Evolutionary conservation across 2,888 invertebrate genomes (phyloP).

Genomic region (Bellardia bayeri): DNA sequence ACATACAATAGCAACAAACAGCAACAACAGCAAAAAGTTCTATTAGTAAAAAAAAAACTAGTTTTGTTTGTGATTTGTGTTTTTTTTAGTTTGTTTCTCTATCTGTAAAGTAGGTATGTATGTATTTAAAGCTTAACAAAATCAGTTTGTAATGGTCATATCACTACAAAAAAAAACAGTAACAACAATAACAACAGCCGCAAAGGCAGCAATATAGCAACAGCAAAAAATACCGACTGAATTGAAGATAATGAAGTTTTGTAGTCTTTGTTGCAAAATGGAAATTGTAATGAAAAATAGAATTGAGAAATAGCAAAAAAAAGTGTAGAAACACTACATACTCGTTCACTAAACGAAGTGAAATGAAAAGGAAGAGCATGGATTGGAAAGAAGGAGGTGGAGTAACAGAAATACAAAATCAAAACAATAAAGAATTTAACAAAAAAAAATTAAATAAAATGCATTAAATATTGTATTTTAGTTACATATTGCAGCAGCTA

Average conservation of each 20-base stretch:
- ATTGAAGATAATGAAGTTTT: conserved; percentile 71
- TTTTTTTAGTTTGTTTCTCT: conserved; percentile 13
- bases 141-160: conserved; percentile 68
- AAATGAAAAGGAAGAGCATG: not conserved
- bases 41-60: conserved; percentile 65
- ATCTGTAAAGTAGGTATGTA: conserved; percentile 49
- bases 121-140: conserved; percentile 62
- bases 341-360: not conserved
- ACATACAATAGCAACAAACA: conserved; percentile 39
- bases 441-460: conserved; percentile 36
- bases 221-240: conserved; percentile 31
- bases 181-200: not conserved
- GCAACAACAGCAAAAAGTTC: conserved; percentile 50
- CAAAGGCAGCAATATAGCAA: conserved; percentile 8
- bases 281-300: conserved; percentile 66
- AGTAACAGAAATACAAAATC: conserved; percentile 6
- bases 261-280: conserved; percentile 69
- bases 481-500: not conserved
- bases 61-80: conserved; percentile 61
- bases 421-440: conserved; percentile 45
- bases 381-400: not conserved
- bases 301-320: conserved; percentile 55
- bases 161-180: conserved; percentile 34
- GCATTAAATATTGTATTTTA: not conserved
- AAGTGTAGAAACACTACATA: conserved; percentile 25